Conservation (phyloP, 2,113 vertebrate genomes). For the Suncus etruscus region DNA sequence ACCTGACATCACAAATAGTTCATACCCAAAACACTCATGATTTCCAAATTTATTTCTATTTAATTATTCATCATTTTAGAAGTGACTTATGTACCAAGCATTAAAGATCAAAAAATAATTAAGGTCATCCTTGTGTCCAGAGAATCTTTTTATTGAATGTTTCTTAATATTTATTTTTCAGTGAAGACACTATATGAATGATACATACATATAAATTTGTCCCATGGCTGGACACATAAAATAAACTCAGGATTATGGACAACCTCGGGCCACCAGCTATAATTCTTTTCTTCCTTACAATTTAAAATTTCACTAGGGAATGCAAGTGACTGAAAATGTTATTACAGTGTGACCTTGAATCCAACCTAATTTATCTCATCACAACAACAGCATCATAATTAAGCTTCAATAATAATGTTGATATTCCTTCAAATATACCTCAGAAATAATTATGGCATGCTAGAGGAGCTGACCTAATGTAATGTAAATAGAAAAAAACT, state of each 20-base stretch:
- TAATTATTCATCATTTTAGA: background rate
- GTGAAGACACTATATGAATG: background rate
- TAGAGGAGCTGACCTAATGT: background rate
- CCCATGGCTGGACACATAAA: background rate
- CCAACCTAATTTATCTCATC: background rate
- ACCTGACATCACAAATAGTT: background rate
- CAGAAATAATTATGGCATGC: constrained; percentile 2
- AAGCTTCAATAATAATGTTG: background rate
- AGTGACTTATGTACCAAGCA: background rate
- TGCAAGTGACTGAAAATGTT: background rate
- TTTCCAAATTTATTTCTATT: constrained; percentile 2
- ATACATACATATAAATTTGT: background rate
- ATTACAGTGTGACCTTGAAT: background rate
- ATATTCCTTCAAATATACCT: background rate
- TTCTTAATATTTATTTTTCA: constrained; percentile 24
- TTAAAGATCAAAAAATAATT: background rate
- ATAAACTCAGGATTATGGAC: background rate
- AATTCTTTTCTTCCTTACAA: constrained; percentile 5
- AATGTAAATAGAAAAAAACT: background rate
- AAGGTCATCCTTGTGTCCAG: background rate
- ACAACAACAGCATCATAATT: background rate
- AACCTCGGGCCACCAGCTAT: background rate
- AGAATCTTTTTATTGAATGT: background rate
- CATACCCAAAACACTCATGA: background rate
- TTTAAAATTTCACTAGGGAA: background rate